These are phyloP conservation scores for Atta colombica DNA, from an alignment of 1,140 invertebrate genomes.

Conservation along the genomic window DNA sequence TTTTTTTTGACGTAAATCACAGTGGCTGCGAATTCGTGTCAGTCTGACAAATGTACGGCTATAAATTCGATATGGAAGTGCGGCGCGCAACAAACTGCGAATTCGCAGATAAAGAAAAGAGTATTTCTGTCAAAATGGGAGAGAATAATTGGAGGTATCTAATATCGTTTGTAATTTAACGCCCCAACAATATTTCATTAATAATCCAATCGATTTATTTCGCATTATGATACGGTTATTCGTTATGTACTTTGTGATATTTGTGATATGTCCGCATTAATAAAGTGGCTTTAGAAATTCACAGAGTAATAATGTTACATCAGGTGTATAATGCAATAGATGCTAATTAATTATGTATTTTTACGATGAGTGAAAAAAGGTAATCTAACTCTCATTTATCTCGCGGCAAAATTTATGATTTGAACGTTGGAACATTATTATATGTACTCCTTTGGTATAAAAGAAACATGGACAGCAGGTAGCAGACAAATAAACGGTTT, in stretches of 20 bases:
- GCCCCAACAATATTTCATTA: not conserved
- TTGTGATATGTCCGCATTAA: slow-evolving; percentile 8
- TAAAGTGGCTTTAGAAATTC: not conserved
- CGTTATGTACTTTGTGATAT: slow-evolving; percentile 23
- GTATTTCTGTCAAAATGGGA: not conserved
- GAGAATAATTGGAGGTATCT: slow-evolving; percentile 38
- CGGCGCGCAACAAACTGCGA: slow-evolving; percentile 9
- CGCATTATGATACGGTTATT: not conserved
- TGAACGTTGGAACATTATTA: not conserved
- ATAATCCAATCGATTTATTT: slow-evolving; percentile 8
- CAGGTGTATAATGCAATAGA: not conserved
- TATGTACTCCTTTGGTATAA: not conserved
- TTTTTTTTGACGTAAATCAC: slow-evolving; percentile 43
- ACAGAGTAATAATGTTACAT: not conserved
- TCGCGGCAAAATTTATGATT: slow-evolving; percentile 8
- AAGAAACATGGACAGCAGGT: not conserved
- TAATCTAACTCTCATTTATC: slow-evolving; percentile 9
- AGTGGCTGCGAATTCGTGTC: slow-evolving; percentile 43
- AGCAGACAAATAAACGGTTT: slow-evolving; percentile 14
- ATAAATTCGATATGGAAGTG: slow-evolving; percentile 52
- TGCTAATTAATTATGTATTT: slow-evolving; percentile 16
- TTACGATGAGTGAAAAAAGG: not conserved
- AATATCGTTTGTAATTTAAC: slow-evolving; percentile 26
- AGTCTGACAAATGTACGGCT: slow-evolving; percentile 43
- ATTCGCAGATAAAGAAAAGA: not conserved